Evolutionary conservation across 2,888 invertebrate genomes (phyloP).

Genomic region (Tetragonisca angustula): DNA sequence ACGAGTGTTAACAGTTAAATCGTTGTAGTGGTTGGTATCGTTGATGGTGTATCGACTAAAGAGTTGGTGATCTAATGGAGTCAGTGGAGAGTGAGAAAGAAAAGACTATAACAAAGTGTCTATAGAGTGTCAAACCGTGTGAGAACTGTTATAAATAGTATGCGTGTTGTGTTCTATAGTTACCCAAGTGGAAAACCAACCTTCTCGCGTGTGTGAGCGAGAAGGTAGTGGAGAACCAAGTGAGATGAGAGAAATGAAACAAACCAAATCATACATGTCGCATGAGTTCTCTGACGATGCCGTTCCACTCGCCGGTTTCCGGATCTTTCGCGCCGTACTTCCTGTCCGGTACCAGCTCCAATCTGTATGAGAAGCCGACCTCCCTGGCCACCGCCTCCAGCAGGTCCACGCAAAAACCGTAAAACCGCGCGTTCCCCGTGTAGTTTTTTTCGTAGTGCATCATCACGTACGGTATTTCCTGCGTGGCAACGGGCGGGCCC

Average conservation of each 20-base stretch:
- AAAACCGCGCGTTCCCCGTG: slow-evolving; percentile 90
- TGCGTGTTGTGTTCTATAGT: neutral
- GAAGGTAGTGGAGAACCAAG: slow-evolving; percentile 18
- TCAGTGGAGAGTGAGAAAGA: neutral
- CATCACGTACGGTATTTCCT: slow-evolving; percentile 92
- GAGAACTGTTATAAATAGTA: neutral
- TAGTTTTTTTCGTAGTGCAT: slow-evolving; percentile 89
- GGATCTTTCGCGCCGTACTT: slow-evolving; percentile 88
- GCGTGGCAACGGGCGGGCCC: slow-evolving; percentile 65
- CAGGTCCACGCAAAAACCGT: slow-evolving; percentile 92
- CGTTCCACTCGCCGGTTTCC: slow-evolving; percentile 88
- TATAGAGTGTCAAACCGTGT: neutral
- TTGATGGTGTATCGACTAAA: neutral
- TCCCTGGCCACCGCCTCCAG: slow-evolving; percentile 88
- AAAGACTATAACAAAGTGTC: neutral
- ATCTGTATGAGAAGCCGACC: slow-evolving; percentile 89
- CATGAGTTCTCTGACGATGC: slow-evolving; percentile 89
- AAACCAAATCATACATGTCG: slow-evolving; percentile 87
- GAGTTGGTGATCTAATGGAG: neutral
- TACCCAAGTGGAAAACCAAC: slow-evolving; percentile 24
- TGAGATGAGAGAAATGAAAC: slow-evolving; percentile 73
- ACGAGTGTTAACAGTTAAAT: neutral
- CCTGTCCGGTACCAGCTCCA: slow-evolving; percentile 89
- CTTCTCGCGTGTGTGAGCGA: neutral
- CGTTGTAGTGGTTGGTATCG: neutral